Conservation (phyloP, 2,113 vertebrate species). For the Pituophis catenifer region DNA sequence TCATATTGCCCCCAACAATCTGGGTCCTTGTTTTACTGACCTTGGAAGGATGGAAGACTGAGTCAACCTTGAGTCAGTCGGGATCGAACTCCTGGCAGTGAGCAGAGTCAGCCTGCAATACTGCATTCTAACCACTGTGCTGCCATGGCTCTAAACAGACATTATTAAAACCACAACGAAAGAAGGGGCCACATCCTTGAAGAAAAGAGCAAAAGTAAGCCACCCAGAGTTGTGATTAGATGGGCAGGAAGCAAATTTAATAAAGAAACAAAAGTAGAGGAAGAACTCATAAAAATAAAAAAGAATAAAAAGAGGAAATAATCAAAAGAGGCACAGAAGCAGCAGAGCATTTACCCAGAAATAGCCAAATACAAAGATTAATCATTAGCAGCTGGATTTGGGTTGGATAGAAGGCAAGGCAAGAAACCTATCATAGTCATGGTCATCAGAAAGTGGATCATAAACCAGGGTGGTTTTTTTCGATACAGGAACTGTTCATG, state of each 20-base stretch:
- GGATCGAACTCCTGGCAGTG: background rate
- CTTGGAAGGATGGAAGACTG: background rate
- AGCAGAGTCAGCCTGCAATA: background rate
- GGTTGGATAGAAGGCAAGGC: background rate
- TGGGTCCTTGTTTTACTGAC: background rate
- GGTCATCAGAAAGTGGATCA: background rate
- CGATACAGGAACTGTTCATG: background rate
- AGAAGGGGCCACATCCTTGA: background rate
- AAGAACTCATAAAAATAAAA: too few species aligned
- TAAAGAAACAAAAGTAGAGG: background rate
- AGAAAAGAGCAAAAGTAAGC: background rate
- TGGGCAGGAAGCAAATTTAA: background rate
- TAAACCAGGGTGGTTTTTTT: background rate
- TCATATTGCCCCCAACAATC: background rate
- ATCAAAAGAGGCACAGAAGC: background rate
- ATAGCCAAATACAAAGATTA: background rate
- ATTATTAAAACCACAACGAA: background rate
- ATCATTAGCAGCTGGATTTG: background rate
- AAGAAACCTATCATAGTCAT: background rate
- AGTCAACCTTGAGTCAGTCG: background rate
- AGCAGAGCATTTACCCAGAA: background rate
- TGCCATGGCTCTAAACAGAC: background rate
- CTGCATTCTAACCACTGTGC: background rate
- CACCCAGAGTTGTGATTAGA: background rate
- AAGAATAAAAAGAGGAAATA: background rate